Evolutionary conservation across 2,888 invertebrate genomes (phyloP).

Genomic region (Craniophora ligustri): DNA sequence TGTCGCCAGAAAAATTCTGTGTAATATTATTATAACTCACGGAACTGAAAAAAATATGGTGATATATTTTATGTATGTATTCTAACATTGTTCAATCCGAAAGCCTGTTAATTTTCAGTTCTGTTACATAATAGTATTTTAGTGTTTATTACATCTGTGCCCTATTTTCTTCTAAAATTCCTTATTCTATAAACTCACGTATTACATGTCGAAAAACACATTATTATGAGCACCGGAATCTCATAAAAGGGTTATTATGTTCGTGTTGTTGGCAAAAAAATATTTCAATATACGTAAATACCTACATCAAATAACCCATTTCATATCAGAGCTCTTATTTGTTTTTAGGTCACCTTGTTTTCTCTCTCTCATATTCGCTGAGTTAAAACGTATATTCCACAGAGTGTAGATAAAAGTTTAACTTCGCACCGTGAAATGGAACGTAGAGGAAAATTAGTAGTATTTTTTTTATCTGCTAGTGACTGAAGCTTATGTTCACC

Average conservation of each 20-base stretch:
- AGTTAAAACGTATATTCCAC: conserved; percentile 39
- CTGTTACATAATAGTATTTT: no score
- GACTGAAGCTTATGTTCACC: conserved; percentile 5
- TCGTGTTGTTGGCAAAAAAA: conserved; percentile 24
- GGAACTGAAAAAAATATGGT: no score
- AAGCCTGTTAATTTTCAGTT: no score
- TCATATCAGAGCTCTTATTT: conserved; percentile 32
- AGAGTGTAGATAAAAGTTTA: conserved; percentile 39
- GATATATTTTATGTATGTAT: no score
- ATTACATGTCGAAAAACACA: conserved; percentile 14
- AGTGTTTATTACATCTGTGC: not conserved
- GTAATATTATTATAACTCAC: no score
- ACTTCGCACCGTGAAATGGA: conserved; percentile 36
- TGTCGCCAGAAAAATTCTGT: no score
- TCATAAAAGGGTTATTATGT: conserved; percentile 28
- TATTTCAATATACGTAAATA: conserved; percentile 29
- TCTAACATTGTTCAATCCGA: no score
- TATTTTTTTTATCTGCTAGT: conserved; percentile 14
- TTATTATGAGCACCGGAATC: conserved; percentile 6
- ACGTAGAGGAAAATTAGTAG: conserved; percentile 18
- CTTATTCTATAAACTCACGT: not conserved
- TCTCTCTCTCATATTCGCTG: conserved; percentile 25
- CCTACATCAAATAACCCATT: conserved; percentile 39
- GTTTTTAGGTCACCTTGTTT: conserved; percentile 52
- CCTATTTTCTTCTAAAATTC: not conserved